These are phyloP conservation scores for Euura lappo DNA, from an alignment of 1,140 invertebrate genomes.

Conservation along the genomic window DNA sequence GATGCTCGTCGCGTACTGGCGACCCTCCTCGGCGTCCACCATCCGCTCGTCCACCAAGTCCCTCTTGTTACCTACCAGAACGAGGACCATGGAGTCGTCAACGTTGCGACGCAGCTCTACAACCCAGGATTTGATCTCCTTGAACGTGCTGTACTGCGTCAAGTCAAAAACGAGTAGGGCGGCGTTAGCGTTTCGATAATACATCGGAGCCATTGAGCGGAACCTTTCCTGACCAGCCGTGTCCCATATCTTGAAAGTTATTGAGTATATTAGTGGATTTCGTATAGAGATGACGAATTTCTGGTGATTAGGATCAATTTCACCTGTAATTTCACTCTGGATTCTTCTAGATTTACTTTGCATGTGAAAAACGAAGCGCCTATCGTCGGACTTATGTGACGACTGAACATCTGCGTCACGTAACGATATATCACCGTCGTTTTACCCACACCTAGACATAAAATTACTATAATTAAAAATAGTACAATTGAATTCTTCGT, in stretches of 20 bases:
- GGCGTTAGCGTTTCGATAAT: slow-evolving; percentile 89
- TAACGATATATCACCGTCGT: slow-evolving; percentile 83
- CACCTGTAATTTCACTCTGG: slow-evolving; percentile 78
- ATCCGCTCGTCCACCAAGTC: slow-evolving; percentile 73
- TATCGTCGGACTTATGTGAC: slow-evolving; percentile 80
- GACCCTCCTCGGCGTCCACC: slow-evolving; percentile 73
- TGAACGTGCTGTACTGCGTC: slow-evolving; percentile 75
- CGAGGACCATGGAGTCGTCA: slow-evolving; percentile 75
- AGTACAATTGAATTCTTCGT: too few relatives aligned
- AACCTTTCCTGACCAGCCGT: slow-evolving; percentile 84
- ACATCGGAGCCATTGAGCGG: slow-evolving; percentile 89
- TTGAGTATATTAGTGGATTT: slow-evolving; percentile 23
- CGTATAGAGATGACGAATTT: slow-evolving; percentile 34
- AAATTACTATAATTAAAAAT: background rate
- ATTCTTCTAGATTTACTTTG: slow-evolving; percentile 74
- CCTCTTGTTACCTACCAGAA: slow-evolving; percentile 85
- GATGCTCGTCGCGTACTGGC: slow-evolving; percentile 79
- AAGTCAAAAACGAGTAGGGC: slow-evolving; percentile 89
- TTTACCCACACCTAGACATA: slow-evolving; percentile 82
- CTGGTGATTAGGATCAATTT: slow-evolving; percentile 43
- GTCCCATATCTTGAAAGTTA: slow-evolving; percentile 78
- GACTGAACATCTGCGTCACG: slow-evolving; percentile 77
- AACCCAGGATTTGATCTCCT: slow-evolving; percentile 80
- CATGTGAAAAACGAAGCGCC: slow-evolving; percentile 89
- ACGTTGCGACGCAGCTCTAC: slow-evolving; percentile 80